Evolutionary conservation across 2,888 invertebrate genomes (phyloP).

Genomic region (Adineta ricciae): DNA sequence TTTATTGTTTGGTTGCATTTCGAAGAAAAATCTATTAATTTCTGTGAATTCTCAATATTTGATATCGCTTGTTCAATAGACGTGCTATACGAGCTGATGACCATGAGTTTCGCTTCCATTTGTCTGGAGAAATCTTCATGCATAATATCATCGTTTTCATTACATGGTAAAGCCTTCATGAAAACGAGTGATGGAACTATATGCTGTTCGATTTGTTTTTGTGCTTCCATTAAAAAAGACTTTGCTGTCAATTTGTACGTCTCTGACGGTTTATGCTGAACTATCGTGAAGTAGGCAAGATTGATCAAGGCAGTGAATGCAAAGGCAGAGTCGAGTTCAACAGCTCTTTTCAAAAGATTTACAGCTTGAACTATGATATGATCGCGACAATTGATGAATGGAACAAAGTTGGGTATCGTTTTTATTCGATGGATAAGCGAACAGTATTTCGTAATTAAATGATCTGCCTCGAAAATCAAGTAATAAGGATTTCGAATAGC

Average conservation of each 20-base stretch:
- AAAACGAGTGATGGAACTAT: neutral
- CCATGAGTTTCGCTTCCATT: neutral
- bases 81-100: neutral
- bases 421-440: no score
- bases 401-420: neutral
- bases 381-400: neutral
- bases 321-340: neutral
- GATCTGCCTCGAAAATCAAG: neutral
- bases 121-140: neutral
- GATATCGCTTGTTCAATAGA: neutral
- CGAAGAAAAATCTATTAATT: neutral
- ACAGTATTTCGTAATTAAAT: neutral
- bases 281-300: neutral
- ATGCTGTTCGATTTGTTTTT: neutral
- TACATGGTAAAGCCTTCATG: neutral
- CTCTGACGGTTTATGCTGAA: neutral
- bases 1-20: neutral
- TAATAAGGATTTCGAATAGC: neutral
- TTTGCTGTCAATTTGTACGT: neutral
- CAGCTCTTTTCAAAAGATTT: neutral
- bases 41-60: neutral
- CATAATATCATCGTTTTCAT: neutral
- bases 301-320: neutral
- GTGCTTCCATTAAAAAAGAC: neutral
- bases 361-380: neutral